Evolutionary conservation across 2,888 invertebrate genomes (phyloP).

Genomic region (Fragum sueziense): DNA sequence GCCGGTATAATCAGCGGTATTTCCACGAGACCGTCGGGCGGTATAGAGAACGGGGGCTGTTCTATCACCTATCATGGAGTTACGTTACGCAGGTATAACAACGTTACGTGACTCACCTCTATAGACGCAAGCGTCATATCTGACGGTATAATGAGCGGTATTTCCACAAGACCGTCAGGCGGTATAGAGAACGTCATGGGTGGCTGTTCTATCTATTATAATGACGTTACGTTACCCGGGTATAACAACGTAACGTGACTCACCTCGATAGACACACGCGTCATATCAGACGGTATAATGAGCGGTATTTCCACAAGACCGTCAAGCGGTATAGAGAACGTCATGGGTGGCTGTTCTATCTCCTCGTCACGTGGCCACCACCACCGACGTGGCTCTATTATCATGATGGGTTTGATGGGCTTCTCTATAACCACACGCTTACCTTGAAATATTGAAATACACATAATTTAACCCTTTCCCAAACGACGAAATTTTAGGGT

Average conservation of each 20-base stretch:
- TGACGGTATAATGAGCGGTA: too few species aligned
- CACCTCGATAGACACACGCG: conserved; percentile 52
- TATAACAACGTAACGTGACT: too few species aligned
- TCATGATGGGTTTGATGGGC: conserved; percentile 16
- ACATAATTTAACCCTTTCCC: too few species aligned
- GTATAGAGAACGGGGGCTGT: conserved; percentile 24
- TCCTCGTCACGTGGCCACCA: conserved; percentile 51
- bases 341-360: conserved; percentile 32
- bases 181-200: not conserved
- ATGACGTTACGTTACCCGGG: too few species aligned
- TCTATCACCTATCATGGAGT: conserved; percentile 1
- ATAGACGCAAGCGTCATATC: too few species aligned
- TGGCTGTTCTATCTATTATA: not conserved
- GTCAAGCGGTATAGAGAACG: conserved; percentile 50
- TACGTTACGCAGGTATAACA: not conserved
- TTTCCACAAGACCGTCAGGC: too few species aligned
- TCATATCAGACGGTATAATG: conserved; percentile 53
- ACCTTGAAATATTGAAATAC: conserved; percentile 22
- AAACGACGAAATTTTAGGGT: too few species aligned
- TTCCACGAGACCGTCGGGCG: not conserved
- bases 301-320: conserved; percentile 63
- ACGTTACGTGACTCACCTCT: too few species aligned
- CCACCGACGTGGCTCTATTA: conserved; percentile 24
- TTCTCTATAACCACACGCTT: not conserved
- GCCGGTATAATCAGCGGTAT: not conserved